Conservation (phyloP, 1,140 invertebrate genomes). For the Cardiocondyla obscurior region DNA sequence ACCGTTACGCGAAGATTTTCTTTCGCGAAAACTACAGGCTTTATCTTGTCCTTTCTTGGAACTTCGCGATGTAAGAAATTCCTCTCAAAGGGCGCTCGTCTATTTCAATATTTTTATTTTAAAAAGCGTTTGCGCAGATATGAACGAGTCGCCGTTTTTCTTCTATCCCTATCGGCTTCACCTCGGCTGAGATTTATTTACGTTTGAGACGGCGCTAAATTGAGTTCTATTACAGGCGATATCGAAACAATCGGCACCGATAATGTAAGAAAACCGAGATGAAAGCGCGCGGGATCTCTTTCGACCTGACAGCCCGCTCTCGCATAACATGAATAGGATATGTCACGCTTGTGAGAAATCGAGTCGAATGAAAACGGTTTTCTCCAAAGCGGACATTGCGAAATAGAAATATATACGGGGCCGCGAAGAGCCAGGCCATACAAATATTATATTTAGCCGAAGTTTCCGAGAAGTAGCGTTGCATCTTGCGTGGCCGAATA, state of each 20-base stretch:
- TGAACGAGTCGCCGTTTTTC: too few relatives aligned
- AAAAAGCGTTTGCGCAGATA: too few relatives aligned
- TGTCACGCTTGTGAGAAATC: background rate
- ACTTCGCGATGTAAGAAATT: too few relatives aligned
- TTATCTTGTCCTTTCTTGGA: too few relatives aligned
- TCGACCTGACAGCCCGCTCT: background rate
- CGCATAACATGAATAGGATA: background rate
- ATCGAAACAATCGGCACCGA: background rate
- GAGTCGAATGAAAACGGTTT: background rate
- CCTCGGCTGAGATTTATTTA: background rate
- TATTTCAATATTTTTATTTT: too few relatives aligned
- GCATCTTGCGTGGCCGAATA: background rate
- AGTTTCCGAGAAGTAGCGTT: constrained; percentile 21
- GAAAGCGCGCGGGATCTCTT: background rate
- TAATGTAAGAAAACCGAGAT: background rate
- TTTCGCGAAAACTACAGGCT: too few relatives aligned
- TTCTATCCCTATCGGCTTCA: background rate
- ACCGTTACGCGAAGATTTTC: background rate
- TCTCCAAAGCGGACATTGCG: background rate
- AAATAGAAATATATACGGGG: constrained; percentile 9
- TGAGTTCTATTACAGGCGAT: too few relatives aligned
- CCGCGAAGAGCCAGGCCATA: background rate
- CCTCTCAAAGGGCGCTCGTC: too few relatives aligned
- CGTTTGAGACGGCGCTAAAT: background rate
- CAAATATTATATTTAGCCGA: constrained; percentile 33